Conservation (phyloP, 2,888 invertebrate genomes). For the Dryobotodes eremita region DNA sequence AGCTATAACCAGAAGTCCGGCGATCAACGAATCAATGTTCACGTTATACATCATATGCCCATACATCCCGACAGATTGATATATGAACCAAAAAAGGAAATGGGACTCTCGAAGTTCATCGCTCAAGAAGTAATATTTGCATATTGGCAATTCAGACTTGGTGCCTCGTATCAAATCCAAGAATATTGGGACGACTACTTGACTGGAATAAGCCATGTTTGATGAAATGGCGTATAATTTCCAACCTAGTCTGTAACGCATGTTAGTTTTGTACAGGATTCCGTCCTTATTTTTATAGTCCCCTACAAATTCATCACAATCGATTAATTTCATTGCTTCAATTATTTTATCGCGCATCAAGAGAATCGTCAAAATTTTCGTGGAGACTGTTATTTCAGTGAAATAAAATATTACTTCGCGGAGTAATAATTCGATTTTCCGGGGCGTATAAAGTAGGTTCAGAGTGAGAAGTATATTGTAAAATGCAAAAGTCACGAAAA, state of each 20-base stretch:
- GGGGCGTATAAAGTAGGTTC: constrained; percentile 80
- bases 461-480: constrained; percentile 80
- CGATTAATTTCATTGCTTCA: constrained; percentile 76
- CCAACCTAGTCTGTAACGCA: constrained; percentile 72
- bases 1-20: constrained; percentile 78
- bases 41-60: constrained; percentile 83
- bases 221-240: constrained; percentile 70
- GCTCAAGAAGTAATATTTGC: constrained; percentile 82
- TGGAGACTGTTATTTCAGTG: constrained; percentile 75
- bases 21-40: constrained; percentile 79
- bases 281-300: constrained; percentile 70
- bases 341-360: constrained; percentile 75
- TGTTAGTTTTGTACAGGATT: constrained; percentile 70
- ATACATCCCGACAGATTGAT: constrained; percentile 81
- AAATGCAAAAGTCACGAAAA: constrained; percentile 71
- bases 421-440: constrained; percentile 78
- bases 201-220: constrained; percentile 71
- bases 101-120: constrained; percentile 74
- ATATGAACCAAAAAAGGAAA: constrained; percentile 77
- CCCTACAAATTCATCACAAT: constrained; percentile 76
- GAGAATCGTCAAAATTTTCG: constrained; percentile 80
- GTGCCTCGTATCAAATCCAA: constrained; percentile 71
- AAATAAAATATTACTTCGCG: constrained; percentile 82
- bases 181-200: constrained; percentile 75
- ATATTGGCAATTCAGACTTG: constrained; percentile 78